Percentiles rank a stretch among this genome's conserved stretches.
These are phyloP conservation scores for Hiodon alosoides DNA, from an alignment of 2,113 vertebrate species.

Conservation along the genomic window DNA sequence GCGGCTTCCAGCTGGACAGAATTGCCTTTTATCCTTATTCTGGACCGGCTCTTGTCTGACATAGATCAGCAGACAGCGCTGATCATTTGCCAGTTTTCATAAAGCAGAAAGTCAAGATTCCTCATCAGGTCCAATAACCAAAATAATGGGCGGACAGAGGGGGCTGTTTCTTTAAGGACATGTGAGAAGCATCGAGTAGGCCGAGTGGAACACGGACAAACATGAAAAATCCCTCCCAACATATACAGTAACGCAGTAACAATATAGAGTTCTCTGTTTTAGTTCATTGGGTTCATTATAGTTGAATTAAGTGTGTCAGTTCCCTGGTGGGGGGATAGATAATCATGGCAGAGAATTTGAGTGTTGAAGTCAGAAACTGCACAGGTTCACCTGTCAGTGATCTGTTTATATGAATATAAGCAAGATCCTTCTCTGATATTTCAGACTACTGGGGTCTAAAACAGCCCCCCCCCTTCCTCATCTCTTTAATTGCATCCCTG, in stretches of 20 bases:
- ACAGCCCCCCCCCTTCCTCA: conserved; percentile 20
- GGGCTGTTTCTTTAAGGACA: not conserved
- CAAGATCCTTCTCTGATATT: conserved; percentile 40
- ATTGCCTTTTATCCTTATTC: not conserved
- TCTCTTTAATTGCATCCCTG: conserved; percentile 33
- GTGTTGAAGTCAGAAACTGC: conserved; percentile 35
- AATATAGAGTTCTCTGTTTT: conserved; percentile 25
- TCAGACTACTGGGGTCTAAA: conserved; percentile 32
- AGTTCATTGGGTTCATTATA: conserved; percentile 49
- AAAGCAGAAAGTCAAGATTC: not conserved
- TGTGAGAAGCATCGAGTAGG: not conserved
- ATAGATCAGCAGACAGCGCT: not conserved
- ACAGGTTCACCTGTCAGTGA: conserved; percentile 35
- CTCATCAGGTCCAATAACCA: not conserved
- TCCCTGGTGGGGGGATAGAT: conserved; percentile 32
- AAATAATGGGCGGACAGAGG: not conserved
- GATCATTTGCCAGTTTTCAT: not conserved
- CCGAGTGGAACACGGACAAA: conserved; percentile 7
- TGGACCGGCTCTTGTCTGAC: not conserved
- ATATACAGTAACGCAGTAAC: conserved; percentile 12
- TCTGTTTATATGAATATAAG: conserved; percentile 48
- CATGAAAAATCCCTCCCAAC: conserved; percentile 7
- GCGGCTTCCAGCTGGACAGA: not conserved
- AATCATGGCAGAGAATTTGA: conserved; percentile 21
- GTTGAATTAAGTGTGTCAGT: conserved; percentile 41